Conservation (phyloP, 2,113 vertebrate species). For the Periophthalmus modestus region DNA sequence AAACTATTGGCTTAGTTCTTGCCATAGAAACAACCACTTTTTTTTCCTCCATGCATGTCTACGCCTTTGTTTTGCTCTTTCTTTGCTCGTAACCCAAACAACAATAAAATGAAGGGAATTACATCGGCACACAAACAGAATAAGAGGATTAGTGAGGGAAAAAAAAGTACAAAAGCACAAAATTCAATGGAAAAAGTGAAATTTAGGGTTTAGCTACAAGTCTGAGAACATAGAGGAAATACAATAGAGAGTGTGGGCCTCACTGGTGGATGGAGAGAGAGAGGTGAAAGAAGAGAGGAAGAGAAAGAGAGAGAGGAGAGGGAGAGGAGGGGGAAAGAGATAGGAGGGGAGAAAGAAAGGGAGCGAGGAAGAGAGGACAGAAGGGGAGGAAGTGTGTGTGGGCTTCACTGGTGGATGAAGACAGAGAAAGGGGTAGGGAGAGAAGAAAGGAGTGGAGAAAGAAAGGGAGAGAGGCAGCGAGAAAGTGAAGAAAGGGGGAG, state of each 20-base stretch:
- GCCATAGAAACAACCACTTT: background rate
- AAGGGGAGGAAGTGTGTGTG: too few species aligned
- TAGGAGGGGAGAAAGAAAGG: too few species aligned
- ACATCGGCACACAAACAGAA: conserved; percentile 24
- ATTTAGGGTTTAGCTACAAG: conserved; percentile 39
- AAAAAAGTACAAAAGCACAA: background rate
- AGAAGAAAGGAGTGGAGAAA: too few species aligned
- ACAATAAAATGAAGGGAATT: conserved; percentile 27
- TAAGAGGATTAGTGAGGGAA: conserved; percentile 23
- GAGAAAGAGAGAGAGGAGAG: too few species aligned
- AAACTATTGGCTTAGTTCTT: background rate
- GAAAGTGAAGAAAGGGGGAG: too few species aligned
- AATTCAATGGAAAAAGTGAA: conserved; percentile 33
- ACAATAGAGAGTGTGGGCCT: background rate
- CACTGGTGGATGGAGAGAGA: background rate
- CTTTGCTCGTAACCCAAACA: conserved; percentile 26
- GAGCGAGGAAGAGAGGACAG: too few species aligned
- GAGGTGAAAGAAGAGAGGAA: too few species aligned
- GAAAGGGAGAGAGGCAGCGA: too few species aligned
- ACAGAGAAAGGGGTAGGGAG: too few species aligned
- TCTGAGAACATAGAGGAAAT: conserved; percentile 4
- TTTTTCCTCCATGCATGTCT: background rate
- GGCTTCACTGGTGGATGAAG: too few species aligned
- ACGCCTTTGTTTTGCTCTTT: background rate
- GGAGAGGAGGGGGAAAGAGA: too few species aligned